Evolutionary conservation across 2,113 vertebrate genomes (phyloP).

Genomic region (Sinocyclocheilus maitianheensis): DNA sequence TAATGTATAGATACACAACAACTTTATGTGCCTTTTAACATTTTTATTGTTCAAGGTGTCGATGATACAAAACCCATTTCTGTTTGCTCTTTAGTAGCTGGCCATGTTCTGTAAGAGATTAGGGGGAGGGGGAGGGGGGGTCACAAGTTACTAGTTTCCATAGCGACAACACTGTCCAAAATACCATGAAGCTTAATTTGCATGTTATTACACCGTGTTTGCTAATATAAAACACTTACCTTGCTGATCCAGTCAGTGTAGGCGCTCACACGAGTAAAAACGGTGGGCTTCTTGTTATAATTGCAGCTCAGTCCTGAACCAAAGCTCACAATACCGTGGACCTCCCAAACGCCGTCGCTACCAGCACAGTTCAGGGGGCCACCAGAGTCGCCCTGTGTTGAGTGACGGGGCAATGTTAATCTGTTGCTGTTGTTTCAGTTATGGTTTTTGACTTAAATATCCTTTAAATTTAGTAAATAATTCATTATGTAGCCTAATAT

Average conservation of each 20-base stretch:
- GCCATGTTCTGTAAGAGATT: slow-evolving; percentile 49
- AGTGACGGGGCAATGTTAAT: not conserved
- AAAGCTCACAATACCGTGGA: slow-evolving; percentile 89
- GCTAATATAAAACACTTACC: slow-evolving; percentile 69
- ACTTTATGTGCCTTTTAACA: not conserved
- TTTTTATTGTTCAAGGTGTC: slow-evolving; percentile 37
- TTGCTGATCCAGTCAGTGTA: slow-evolving; percentile 83
- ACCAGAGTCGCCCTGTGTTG: slow-evolving; percentile 86
- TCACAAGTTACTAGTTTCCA: not conserved
- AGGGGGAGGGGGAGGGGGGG: not conserved
- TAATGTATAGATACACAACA: not conserved
- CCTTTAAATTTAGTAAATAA: not conserved
- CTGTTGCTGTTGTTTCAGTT: not conserved
- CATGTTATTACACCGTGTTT: not conserved
- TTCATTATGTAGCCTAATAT: not conserved
- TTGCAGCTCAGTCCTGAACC: slow-evolving; percentile 82
- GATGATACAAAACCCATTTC: slow-evolving; percentile 4
- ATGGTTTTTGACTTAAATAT: not conserved
- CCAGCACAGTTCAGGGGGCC: slow-evolving; percentile 87
- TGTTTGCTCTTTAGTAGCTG: slow-evolving; percentile 37
- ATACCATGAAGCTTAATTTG: not conserved
- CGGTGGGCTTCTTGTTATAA: slow-evolving; percentile 79
- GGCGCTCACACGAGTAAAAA: slow-evolving; percentile 86
- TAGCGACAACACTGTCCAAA: not conserved
- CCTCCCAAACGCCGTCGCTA: slow-evolving; percentile 72